phyloP scores from a whole-genome alignment of 2,113 vertebrate genomes.

The Empidonax alnorum region DNA sequence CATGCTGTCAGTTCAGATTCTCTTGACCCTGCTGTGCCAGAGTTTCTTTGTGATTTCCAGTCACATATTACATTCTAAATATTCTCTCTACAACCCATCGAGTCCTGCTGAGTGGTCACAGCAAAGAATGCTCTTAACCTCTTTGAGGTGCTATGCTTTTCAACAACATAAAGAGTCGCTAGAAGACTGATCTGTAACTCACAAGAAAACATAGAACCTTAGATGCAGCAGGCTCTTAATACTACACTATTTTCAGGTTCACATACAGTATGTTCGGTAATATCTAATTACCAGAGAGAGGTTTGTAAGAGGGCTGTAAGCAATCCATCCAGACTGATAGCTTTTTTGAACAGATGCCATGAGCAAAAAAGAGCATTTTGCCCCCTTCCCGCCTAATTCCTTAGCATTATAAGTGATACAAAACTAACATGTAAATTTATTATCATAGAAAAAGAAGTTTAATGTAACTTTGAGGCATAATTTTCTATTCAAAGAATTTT shows the following conservation, averaged over 20 bases:
- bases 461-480: background rate
- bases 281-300: background rate
- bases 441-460: background rate
- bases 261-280: background rate
- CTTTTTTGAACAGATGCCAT: background rate
- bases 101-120: background rate
- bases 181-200: background rate
- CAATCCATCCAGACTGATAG: fast-evolving
- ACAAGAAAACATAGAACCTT: background rate
- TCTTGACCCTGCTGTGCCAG: background rate
- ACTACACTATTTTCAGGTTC: background rate
- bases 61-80: background rate
- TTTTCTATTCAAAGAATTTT: background rate
- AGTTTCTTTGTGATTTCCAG: background rate
- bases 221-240: background rate
- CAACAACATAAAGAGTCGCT: background rate
- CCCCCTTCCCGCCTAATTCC: fast-evolving
- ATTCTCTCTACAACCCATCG: background rate
- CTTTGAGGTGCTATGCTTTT: background rate
- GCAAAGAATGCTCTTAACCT: background rate
- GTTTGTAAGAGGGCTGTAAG: background rate
- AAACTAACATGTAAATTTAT: background rate
- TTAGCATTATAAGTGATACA: background rate
- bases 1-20: background rate
- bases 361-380: background rate